Conservation (phyloP, 2,888 invertebrate species). For the Diplazon laetatorius region DNA sequence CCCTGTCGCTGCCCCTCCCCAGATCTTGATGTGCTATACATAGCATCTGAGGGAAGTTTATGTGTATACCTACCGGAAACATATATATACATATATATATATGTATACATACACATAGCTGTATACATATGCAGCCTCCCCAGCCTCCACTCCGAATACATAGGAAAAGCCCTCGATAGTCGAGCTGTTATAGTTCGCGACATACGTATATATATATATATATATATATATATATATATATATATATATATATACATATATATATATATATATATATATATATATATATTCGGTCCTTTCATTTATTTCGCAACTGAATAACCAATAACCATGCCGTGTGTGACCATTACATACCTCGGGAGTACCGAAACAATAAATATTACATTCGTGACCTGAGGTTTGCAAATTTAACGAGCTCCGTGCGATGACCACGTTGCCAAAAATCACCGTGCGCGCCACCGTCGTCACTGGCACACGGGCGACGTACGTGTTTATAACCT, state of each 20-base stretch:
- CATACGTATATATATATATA: neutral
- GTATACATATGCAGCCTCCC: too few relatives aligned
- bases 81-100: neutral
- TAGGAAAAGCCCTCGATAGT: slow-evolving; percentile 5
- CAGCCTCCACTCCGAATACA: too few relatives aligned
- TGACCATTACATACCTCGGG: neutral
- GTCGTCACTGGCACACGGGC: slow-evolving; percentile 1
- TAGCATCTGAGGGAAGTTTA: slow-evolving; percentile 20
- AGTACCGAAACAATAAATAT: neutral
- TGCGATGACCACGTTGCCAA: neutral
- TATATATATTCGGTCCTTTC: neutral
- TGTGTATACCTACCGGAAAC: slow-evolving; percentile 5
- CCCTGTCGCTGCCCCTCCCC: slow-evolving; percentile 66
- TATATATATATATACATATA: too few relatives aligned
- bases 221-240: neutral
- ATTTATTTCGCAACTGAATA: neutral
- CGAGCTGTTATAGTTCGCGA: neutral
- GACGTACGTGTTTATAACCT: neutral
- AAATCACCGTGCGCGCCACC: neutral
- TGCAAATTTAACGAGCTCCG: neutral
- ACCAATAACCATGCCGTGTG: neutral
- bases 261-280: neutral
- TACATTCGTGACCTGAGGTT: neutral
- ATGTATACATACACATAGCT: slow-evolving; percentile 20
- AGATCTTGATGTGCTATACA: slow-evolving; percentile 38